Evolutionary conservation across 2,888 invertebrate species (phyloP), one percentile per base, ranked within the genome.

Genomic region (Limnephilus auricula): DNA sequence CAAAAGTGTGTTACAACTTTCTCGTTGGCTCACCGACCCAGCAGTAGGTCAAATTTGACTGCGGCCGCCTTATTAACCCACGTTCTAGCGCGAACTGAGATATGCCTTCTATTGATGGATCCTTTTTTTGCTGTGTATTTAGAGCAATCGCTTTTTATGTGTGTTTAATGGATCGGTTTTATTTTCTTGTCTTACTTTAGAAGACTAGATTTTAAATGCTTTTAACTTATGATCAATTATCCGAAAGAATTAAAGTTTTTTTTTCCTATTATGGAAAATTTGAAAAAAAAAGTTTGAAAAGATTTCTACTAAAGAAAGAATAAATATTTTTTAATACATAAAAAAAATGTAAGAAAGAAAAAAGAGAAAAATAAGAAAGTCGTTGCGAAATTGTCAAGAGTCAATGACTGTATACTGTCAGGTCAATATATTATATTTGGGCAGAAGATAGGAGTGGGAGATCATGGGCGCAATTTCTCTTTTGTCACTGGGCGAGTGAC

Each of bases 1-100:
- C 79, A 65, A 92, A 92, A 92, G 91, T 91, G 96, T 96, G 96
- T 95, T 95, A 96, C 95, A 94, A 95, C 96, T 96, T 96, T 96
- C 95, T 95, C 96, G 95, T 94, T 83, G 83, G 31, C 82, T 78
- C 84, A 15, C 94, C 80, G 32, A 40, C 50, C 30, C 89, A 92
- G 91, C 65, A 91, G 92, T 92, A 92, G 92, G 92, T 92, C 92
- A 92, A 83, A 89, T 87, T 90, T 87, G 92, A 90, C 65, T 82
- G 88, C 82, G 40, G 90, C 79, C 25, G 83, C 45, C 78, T 86
- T 50, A 18, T 90, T 32, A 90, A 89, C 90, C 79, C 82, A 32
- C 65, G 89, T 37, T n/a, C 50, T 80, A 83, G 50, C 80, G 89
- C 80, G 31, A 78, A 78, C 87, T 87, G 34, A 78, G 78, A 85